Conservation (phyloP, 2,888 invertebrate genomes). For the Steinernema carpocapsae region DNA sequence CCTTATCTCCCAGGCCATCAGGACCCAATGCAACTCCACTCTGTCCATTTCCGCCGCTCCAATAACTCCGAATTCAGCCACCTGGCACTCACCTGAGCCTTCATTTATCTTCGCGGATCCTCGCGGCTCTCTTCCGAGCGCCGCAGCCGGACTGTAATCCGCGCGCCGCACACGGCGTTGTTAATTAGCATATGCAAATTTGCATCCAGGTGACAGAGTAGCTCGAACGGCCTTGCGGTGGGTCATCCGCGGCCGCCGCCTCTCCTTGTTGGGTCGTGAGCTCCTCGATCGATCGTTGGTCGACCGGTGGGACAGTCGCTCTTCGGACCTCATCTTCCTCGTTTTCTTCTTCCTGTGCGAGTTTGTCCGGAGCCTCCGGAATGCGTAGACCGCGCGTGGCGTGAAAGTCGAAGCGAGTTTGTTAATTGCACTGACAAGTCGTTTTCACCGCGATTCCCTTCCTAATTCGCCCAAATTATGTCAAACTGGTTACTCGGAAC, state of each 20-base stretch:
- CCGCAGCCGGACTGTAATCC: neutral
- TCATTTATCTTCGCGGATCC: neutral
- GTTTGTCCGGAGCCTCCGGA: neutral
- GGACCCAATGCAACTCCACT: neutral
- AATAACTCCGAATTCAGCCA: conserved; percentile 4
- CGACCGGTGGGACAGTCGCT: conserved; percentile 17
- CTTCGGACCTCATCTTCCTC: neutral
- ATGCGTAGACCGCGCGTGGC: neutral
- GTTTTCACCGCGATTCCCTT: too few relatives aligned
- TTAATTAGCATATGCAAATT: conserved; percentile 32
- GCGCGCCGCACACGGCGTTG: neutral
- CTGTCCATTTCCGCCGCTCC: conserved; percentile 6
- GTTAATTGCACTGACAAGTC: too few relatives aligned
- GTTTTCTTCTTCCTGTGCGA: neutral
- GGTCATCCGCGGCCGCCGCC: conserved; percentile 16
- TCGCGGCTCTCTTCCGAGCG: neutral
- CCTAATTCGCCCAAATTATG: too few relatives aligned
- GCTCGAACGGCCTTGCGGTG: neutral
- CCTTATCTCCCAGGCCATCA: conserved; percentile 6
- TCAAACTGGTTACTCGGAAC: too few relatives aligned
- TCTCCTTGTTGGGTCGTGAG: conserved; percentile 17
- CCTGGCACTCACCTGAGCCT: conserved; percentile 22
- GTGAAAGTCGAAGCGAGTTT: too few relatives aligned
- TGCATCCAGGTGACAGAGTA: conserved; percentile 25
- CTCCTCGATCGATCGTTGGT: conserved; percentile 4